These are phyloP conservation scores for Penelope pileata DNA, from an alignment of 2,113 vertebrate species.

Conservation along the genomic window DNA sequence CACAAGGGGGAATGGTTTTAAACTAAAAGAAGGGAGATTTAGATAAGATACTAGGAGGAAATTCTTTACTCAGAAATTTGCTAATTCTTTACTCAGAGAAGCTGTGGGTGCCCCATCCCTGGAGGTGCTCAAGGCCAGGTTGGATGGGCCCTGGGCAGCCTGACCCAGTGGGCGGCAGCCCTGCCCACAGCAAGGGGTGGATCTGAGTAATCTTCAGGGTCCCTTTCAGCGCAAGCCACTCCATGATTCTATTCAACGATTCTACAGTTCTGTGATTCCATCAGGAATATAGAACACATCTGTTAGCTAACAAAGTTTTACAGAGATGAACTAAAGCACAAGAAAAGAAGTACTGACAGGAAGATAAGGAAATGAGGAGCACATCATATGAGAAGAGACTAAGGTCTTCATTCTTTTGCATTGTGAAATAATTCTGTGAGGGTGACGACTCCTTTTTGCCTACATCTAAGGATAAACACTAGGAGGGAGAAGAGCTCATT, in stretches of 20 bases:
- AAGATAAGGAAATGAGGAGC: background rate
- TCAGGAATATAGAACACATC: background rate
- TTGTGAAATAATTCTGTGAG: background rate
- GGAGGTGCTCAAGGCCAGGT: background rate
- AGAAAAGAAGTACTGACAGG: background rate
- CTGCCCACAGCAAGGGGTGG: background rate
- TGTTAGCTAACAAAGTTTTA: background rate
- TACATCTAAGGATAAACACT: constrained; percentile 17
- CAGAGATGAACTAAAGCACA: background rate
- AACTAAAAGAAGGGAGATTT: background rate
- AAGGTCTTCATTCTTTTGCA: background rate
- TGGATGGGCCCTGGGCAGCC: background rate
- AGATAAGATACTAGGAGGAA: background rate
- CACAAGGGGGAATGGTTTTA: background rate
- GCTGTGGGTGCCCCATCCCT: background rate
- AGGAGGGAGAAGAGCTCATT: constrained; percentile 12
- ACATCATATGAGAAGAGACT: background rate
- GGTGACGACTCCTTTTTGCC: background rate
- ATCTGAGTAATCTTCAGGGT: too few species aligned
- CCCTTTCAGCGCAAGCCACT: background rate
- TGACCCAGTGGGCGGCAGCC: background rate
- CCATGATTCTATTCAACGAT: too few species aligned
- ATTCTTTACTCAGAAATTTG: background rate
- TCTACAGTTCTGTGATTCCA: too few species aligned
- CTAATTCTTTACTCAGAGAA: background rate